Conservation (phyloP, 2,888 invertebrate genomes). For the Drosophila antonietae region DNA sequence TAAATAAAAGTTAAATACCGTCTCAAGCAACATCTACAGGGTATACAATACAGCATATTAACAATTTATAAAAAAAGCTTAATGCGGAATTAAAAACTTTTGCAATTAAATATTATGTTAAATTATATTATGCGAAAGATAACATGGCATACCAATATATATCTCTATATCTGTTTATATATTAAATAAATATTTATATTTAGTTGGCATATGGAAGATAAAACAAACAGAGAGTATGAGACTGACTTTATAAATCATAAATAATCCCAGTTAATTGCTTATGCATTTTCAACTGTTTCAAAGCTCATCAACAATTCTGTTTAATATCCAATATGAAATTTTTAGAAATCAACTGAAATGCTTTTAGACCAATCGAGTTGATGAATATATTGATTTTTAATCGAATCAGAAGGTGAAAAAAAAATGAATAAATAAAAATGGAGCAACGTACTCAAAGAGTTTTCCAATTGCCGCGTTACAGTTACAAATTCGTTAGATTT, state of each 20-base stretch:
- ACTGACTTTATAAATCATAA: not conserved
- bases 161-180: not conserved
- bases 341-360: not conserved
- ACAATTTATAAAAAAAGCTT: slow-evolving; percentile 8
- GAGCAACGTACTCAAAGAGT: not conserved
- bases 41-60: not conserved
- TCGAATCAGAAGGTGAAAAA: slow-evolving; percentile 9
- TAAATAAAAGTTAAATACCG: not conserved
- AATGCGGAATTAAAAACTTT: not conserved
- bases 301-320: not conserved
- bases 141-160: not conserved
- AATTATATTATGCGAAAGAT: not conserved
- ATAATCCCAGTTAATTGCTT: not conserved
- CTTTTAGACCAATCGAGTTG: slow-evolving; percentile 1
- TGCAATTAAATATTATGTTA: slow-evolving; percentile 1
- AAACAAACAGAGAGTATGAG: not conserved
- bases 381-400: slow-evolving; percentile 26
- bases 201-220: too few species aligned
- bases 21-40: not conserved
- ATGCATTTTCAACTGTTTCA: not conserved
- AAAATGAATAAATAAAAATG: not conserved
- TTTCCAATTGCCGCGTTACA: slow-evolving; percentile 27
- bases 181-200: not conserved
- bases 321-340: not conserved
- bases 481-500: slow-evolving; percentile 14